Percentiles rank a stretch among this genome's conserved stretches.
Conservation (phyloP, 2,888 invertebrate species). For the Ichneumoninae sp. region DNA sequence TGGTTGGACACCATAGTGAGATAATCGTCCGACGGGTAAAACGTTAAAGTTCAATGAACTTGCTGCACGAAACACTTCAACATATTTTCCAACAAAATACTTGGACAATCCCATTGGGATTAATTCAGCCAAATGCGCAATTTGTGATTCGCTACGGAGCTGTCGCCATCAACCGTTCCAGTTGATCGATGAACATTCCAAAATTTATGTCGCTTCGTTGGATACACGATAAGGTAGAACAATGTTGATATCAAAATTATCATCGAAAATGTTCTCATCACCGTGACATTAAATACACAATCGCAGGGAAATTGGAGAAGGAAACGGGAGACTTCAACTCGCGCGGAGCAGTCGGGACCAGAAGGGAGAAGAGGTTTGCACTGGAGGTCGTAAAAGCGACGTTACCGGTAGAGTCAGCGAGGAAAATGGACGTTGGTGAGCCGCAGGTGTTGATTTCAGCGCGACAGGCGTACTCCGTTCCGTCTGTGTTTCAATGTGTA, state of each 20-base stretch:
- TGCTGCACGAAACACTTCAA: neutral
- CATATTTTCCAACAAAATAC: neutral
- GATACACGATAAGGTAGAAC: neutral
- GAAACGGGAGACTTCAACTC: neutral
- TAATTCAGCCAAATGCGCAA: neutral
- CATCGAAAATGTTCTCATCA: neutral
- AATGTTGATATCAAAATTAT: neutral
- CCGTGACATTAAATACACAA: neutral
- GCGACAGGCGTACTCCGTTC: constrained; percentile 9
- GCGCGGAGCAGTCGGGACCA: neutral
- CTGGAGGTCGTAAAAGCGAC: constrained; percentile 3
- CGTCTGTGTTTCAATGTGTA: neutral
- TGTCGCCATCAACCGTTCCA: neutral
- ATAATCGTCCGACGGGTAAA: neutral
- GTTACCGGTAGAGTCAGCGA: neutral
- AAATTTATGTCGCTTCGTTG: neutral
- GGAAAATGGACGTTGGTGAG: neutral
- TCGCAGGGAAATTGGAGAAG: neutral
- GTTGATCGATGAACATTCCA: neutral
- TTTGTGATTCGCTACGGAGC: neutral
- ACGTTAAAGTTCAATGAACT: neutral
- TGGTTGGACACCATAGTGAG: neutral
- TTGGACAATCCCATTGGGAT: neutral
- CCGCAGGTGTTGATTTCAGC: constrained; percentile 49
- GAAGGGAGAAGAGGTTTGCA: neutral